Evolutionary conservation across 1,140 invertebrate genomes (phyloP).

Genomic region (Cydia amplana): DNA sequence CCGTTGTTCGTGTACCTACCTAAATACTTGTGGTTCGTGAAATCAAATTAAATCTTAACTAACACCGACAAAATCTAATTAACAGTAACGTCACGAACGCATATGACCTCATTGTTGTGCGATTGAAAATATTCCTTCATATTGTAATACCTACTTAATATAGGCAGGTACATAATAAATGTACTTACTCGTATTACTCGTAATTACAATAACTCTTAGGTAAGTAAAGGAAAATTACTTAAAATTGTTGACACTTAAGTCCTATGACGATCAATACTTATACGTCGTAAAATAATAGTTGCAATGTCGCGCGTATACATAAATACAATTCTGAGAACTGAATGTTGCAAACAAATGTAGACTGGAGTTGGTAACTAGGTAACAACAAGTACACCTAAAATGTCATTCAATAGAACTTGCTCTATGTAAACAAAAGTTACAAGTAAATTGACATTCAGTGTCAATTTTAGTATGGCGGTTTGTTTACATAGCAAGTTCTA

Average conservation of each 20-base stretch:
- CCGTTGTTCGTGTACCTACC: neutral
- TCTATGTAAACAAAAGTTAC: too few relatives aligned
- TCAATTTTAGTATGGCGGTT: too few relatives aligned
- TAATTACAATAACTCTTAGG: neutral
- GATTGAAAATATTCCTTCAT: neutral
- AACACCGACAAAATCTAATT: neutral
- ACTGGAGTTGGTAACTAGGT: neutral
- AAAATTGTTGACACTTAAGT: neutral
- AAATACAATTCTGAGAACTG: neutral
- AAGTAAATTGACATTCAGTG: too few relatives aligned
- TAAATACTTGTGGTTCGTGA: neutral
- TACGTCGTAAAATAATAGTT: conserved; percentile 12
- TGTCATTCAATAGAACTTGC: too few relatives aligned
- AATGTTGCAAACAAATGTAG: neutral
- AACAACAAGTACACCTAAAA: too few relatives aligned
- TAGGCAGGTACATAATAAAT: neutral
- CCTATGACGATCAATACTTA: neutral
- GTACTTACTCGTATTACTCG: neutral
- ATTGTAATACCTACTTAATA: too few relatives aligned
- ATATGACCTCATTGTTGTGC: neutral
- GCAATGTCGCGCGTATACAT: neutral
- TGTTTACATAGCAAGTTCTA: too few relatives aligned
- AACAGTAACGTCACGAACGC: neutral
- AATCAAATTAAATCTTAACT: neutral
- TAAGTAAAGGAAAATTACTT: neutral